Conservation (phyloP, 2,113 vertebrate genomes). For the Etheostoma cragini region DNA sequence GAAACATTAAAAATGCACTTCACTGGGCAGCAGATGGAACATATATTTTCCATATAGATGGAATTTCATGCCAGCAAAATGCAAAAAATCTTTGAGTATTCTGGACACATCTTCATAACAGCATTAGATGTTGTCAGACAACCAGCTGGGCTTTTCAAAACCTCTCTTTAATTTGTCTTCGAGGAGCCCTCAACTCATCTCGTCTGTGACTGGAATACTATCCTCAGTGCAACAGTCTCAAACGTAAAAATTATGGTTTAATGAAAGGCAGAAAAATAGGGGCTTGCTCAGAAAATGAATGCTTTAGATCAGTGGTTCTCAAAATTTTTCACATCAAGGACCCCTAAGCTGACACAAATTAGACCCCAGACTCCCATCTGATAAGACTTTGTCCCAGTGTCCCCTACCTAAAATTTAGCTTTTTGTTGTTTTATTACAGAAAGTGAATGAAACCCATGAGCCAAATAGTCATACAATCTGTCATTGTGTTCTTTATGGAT, state of each 20-base stretch:
- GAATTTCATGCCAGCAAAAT: background rate
- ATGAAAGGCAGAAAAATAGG: background rate
- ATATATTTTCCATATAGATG: background rate
- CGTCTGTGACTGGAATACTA: conserved; percentile 2
- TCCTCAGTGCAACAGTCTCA: background rate
- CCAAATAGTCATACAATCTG: no score
- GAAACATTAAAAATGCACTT: background rate
- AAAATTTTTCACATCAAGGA: no score
- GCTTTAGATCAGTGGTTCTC: no score
- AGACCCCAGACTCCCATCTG: no score
- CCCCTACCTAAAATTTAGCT: no score
- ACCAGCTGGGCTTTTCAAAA: background rate
- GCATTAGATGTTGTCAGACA: conserved; percentile 5
- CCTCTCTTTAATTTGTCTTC: background rate
- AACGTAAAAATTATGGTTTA: background rate
- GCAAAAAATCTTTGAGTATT: background rate
- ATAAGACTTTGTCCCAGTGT: no score
- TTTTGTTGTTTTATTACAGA: no score
- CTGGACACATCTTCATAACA: conserved; percentile 4
- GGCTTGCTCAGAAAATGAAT: background rate
- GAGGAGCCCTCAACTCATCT: background rate
- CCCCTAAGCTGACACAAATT: no score
- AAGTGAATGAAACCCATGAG: no score
- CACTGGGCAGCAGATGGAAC: background rate
- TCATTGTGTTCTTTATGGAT: no score